Conservation (phyloP, 2,888 invertebrate genomes). For the Crossocerus cetratus region DNA sequence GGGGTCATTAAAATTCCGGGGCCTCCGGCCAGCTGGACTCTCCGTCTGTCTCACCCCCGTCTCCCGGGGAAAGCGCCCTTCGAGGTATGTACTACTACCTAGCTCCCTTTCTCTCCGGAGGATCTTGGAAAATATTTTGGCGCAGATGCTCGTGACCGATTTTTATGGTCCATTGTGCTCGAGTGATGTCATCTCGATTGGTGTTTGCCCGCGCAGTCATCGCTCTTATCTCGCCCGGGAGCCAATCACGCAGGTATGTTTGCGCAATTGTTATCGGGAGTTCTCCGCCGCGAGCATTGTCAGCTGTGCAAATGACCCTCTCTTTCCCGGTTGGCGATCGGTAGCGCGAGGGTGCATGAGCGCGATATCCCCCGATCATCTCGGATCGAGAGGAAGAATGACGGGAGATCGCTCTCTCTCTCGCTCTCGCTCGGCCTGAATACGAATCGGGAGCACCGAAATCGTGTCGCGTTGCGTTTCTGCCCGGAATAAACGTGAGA, state of each 20-base stretch:
- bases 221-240: background rate
- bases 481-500: conserved; percentile 56
- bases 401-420: conserved; percentile 44
- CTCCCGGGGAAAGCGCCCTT: too few relatives aligned
- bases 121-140: background rate
- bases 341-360: conserved; percentile 26
- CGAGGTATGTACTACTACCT: too few relatives aligned
- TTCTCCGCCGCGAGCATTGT: background rate
- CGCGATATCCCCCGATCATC: conserved; percentile 15
- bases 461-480: conserved; percentile 43
- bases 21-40: conserved; percentile 47
- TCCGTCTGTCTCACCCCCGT: too few relatives aligned
- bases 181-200: too few relatives aligned
- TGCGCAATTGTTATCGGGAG: background rate
- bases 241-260: conserved; percentile 6
- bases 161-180: too few relatives aligned
- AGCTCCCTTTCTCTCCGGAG: too few relatives aligned
- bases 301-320: conserved; percentile 43
- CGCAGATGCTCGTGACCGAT: background rate
- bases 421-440: conserved; percentile 66
- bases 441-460: conserved; percentile 60
- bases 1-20: conserved; percentile 52
- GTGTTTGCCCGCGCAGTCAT: too few relatives aligned
- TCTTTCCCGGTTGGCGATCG: conserved; percentile 20
- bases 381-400: conserved; percentile 45